These are phyloP conservation scores for Calameuta filiformis DNA, from an alignment of 2,888 invertebrate species.

Conservation along the genomic window DNA sequence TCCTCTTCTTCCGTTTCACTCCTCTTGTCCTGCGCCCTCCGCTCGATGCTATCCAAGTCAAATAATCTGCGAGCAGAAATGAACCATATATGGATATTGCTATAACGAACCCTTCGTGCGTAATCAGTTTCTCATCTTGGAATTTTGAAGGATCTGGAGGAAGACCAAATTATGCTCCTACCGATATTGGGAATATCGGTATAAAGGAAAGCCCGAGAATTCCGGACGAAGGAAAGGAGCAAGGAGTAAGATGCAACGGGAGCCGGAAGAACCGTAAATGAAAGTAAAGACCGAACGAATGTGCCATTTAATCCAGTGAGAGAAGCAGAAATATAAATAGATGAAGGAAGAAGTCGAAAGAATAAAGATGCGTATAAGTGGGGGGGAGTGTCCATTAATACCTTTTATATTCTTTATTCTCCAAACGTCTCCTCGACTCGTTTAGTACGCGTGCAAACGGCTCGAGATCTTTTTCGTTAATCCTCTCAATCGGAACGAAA, in stretches of 20 bases:
- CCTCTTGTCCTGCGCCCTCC: constrained; percentile 15
- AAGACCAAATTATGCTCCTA: too few species aligned
- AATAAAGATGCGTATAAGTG: background rate
- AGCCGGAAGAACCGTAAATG: too few species aligned
- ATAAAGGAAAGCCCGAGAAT: too few species aligned
- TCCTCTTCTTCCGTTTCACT: constrained; percentile 23
- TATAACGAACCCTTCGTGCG: background rate
- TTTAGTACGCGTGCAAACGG: constrained; percentile 44
- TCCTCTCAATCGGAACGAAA: constrained; percentile 42
- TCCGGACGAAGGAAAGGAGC: too few species aligned
- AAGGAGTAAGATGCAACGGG: too few species aligned
- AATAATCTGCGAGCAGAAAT: constrained; percentile 29
- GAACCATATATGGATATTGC: too few species aligned
- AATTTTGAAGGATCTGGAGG: too few species aligned
- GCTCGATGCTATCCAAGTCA: constrained; percentile 41
- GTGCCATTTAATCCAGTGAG: too few species aligned
- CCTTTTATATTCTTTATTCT: constrained; percentile 52
- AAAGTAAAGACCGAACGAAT: too few species aligned
- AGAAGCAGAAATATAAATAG: background rate
- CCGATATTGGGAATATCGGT: too few species aligned
- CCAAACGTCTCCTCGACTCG: constrained; percentile 51
- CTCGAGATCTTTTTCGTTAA: constrained; percentile 39
- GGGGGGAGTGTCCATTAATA: constrained; percentile 32
- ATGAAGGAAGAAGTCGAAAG: background rate
- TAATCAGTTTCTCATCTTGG: background rate